Evolutionary conservation across 2,113 vertebrate genomes (phyloP), one percentile per base, ranked within the genome.

Genomic region (Laticauda laticaudata): DNA sequence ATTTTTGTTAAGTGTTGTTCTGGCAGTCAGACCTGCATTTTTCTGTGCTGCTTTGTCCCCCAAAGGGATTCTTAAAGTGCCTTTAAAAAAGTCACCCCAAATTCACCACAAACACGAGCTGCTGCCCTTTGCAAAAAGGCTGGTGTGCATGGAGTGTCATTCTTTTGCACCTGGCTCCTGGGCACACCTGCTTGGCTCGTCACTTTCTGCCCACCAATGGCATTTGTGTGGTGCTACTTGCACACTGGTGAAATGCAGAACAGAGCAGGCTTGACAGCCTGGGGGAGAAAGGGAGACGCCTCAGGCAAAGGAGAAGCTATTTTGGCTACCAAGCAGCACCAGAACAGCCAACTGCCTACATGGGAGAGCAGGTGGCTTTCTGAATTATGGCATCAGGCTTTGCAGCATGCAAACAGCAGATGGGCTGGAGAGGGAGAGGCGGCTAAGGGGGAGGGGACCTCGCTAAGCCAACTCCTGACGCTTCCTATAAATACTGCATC

Each of bases 361-460:
- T 8, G 14, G 1, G n/a, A 56, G 88, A 94, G 53, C 96, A 96
- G 96, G 95, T 93, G 96, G 96, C 3, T 34, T 0, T 90, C 59
- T 18, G 95, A 92, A 1, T 59, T 0, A 6, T 45, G 0, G 18
- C 0, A 15, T 75, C 4, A 3, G 5, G 56, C 29, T 57, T 90
- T 12, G 93, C 7, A 0, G 8, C 18, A 93, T 69, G 91, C 89
- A 93, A 18, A 34, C 95, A 94, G 94, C 95, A 95, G 94, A 92
- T 92, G 96, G 95, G 24, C 2, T 10, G 39, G 87, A 48, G 8
- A 88, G 88, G 51, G 81, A 87, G 85, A 55, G 39, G 23, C 88
- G 14, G 45, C 55, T 87, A 56, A 23, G 69, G 56, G 75, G 86
- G 91, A 94, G 88, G 88, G 59, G 55, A 45, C 88, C 87, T 57